Conservation (phyloP, 2,113 vertebrate species). For the Pithys albifrons region DNA sequence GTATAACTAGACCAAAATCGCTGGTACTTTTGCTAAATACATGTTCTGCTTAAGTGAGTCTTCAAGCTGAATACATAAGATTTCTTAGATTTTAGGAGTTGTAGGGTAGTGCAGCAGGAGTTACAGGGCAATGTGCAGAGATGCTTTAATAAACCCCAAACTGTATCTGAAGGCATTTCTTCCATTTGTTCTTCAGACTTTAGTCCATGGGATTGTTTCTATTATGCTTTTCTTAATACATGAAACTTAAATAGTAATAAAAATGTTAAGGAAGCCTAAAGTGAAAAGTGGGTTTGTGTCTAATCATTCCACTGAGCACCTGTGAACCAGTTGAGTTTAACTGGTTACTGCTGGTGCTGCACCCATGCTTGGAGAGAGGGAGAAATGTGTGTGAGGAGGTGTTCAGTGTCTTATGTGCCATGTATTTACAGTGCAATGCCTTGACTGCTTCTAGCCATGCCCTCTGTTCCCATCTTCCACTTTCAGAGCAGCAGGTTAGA, state of each 20-base stretch:
- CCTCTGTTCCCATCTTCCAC: neutral
- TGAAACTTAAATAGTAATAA: neutral
- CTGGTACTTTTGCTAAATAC: neutral
- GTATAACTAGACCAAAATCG: neutral
- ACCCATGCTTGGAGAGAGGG: neutral
- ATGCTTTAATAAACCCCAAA: neutral
- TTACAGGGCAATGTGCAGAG: neutral
- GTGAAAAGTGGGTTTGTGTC: neutral
- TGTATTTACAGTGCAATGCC: neutral
- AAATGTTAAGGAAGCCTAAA: neutral
- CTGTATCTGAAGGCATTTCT: neutral
- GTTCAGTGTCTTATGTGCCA: neutral
- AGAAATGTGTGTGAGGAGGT: neutral
- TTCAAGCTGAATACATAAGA: neutral
- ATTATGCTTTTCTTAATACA: neutral
- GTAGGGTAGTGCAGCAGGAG: neutral
- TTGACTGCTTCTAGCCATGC: neutral
- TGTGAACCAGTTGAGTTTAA: conserved; percentile 47
- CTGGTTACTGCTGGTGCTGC: conserved; percentile 3
- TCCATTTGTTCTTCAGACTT: neutral
- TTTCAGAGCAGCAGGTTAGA: neutral
- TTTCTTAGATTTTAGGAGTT: neutral
- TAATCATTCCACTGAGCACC: conserved; percentile 19
- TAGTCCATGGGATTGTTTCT: neutral
- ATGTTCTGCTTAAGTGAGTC: neutral